Base-by-base conservation (phyloP, 2,888 invertebrate genomes). In the Dryocosmus kuriphilus region DNA sequence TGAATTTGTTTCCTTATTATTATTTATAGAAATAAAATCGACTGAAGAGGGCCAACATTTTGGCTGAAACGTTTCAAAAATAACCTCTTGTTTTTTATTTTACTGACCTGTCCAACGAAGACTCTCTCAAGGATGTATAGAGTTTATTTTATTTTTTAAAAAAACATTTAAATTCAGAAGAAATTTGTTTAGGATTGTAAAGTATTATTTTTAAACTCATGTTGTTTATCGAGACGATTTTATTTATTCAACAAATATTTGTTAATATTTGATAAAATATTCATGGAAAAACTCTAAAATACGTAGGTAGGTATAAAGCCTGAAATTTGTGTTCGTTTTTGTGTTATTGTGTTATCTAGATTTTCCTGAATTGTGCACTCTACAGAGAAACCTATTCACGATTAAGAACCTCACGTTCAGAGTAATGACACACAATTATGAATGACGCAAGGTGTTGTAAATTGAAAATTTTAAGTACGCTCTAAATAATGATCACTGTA, bases 301-400 rank as follows among this genome's bases (percentile, higher is more conserved):
- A n/a, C n/a, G 9, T 16, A 14, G 16, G 22, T 55, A 55, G 22
- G 22, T 55, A 55, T 22, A 22, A 22, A 55, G 55, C 22, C 55
- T 55, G 55, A n/a, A 55, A 55, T 22, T 11, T 55, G 22, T 55
- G 4, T 9, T 55, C 9, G 22, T n/a, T 22, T 51, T 55, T 55
- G 3, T 11, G 11, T 22, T 22, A 22, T 55, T 55, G n/a, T 22
- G 11, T 22, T 55, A 22, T 22, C 11, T 60, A 0, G 60, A 60
- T 27, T 60, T 5, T 27, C 6, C 60, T 60, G 46, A 71, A 71
- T 71, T 71, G 71, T 71, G 71, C 46, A 71, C 51, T 71, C 30
- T 27, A 30, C 51, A 27, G 24, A 41, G 24, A 67, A 67, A 67
- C 41, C 67, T 46, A 67, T 67, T 67, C 46, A 67, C 67, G 27